phyloP scores from a whole-genome alignment of 1,140 invertebrate species.

The Penaeus vannamei region DNA sequence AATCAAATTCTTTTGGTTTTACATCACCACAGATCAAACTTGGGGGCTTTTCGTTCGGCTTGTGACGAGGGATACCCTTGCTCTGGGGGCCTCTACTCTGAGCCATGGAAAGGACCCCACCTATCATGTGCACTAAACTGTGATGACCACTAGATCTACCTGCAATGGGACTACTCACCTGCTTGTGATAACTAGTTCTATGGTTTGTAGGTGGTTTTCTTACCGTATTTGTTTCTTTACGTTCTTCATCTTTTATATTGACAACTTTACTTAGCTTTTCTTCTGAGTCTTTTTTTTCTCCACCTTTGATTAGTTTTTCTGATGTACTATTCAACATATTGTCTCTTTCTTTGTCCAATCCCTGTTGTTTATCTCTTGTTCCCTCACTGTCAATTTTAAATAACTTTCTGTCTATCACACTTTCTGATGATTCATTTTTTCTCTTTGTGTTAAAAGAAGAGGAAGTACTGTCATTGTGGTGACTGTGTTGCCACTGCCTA shows the following conservation, averaged over 20 bases:
- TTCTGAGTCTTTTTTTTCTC: no score
- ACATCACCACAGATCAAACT: constrained; percentile 42
- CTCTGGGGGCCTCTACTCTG: not conserved
- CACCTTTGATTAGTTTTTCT: no score
- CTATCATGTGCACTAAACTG: constrained; percentile 56
- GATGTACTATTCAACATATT: no score
- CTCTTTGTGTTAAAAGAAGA: no score
- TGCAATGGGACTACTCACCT: not conserved
- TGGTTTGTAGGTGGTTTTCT: not conserved
- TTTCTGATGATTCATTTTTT: no score
- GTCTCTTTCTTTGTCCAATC: no score
- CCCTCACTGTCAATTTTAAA: no score
- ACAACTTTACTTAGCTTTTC: not conserved
- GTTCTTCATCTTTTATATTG: not conserved
- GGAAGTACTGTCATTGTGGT: not conserved
- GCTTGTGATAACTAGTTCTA: no score
- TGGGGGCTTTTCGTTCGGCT: constrained; percentile 17
- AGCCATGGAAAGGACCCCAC: constrained; percentile 47
- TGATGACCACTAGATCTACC: constrained; percentile 32
- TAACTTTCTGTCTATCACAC: no score
- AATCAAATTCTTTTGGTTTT: not conserved
- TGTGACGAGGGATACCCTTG: constrained; percentile 36
- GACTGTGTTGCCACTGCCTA: not conserved
- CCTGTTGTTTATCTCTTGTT: no score
- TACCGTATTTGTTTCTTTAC: constrained; percentile 12